Conservation (phyloP, 2,888 invertebrate genomes). For the Monoplex corrugatus region DNA sequence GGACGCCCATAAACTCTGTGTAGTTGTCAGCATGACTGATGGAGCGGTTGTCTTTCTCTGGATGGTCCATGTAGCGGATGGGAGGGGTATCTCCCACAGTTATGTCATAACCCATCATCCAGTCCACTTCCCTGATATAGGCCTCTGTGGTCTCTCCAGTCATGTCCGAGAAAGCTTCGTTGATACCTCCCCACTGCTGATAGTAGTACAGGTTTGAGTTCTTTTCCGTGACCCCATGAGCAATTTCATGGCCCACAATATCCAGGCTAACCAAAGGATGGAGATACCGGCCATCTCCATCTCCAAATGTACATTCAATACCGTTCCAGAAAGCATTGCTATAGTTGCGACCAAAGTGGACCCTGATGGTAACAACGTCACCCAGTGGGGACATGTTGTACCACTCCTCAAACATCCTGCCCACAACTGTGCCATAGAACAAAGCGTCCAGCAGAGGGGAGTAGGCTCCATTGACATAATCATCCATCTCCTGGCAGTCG, state of each 20-base stretch:
- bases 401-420: constrained; percentile 69
- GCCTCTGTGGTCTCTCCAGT: constrained; percentile 62
- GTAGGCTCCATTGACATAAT: constrained; percentile 65
- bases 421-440: constrained; percentile 62
- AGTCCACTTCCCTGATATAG: constrained; percentile 55
- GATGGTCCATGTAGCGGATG: constrained; percentile 64
- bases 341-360: constrained; percentile 61
- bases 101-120: constrained; percentile 57
- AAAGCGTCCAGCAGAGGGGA: constrained; percentile 66
- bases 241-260: constrained; percentile 67
- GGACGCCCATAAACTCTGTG: constrained; percentile 58
- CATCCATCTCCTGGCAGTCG: constrained; percentile 60
- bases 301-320: constrained; percentile 61
- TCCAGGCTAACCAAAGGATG: constrained; percentile 65
- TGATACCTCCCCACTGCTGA: constrained; percentile 65
- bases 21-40: constrained; percentile 62
- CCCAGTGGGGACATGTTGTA: constrained; percentile 51
- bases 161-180: constrained; percentile 70
- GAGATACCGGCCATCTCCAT: constrained; percentile 52
- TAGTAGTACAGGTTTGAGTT: constrained; percentile 62
- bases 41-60: constrained; percentile 63
- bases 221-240: constrained; percentile 65
- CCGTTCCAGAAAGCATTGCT: constrained; percentile 70
- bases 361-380: constrained; percentile 55
- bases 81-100: constrained; percentile 50